A percentile compares a stretch with the other conserved stretches of the same genome.
Conservation (phyloP, 2,888 invertebrate species). For the Plusia festucae region DNA sequence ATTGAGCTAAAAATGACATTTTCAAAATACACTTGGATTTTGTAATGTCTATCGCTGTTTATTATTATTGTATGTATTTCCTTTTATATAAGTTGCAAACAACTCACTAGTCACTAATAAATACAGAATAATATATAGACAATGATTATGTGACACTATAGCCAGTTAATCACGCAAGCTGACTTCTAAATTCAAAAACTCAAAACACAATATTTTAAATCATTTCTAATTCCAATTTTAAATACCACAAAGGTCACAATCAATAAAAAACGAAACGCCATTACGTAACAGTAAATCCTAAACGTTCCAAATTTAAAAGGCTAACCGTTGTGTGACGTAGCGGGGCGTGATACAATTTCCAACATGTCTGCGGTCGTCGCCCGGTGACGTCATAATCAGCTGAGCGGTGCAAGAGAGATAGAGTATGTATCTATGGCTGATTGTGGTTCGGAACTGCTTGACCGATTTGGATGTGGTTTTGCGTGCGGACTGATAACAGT, state of each 20-base stretch:
- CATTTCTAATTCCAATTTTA: not conserved
- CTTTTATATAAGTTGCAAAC: too few species aligned
- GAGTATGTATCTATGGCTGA: constrained; percentile 41
- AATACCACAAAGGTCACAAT: not conserved
- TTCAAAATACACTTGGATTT: too few species aligned
- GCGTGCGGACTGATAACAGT: constrained; percentile 5
- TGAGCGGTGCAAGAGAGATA: constrained; percentile 61
- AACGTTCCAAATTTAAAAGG: constrained; percentile 59
- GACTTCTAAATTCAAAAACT: not conserved
- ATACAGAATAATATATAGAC: too few species aligned
- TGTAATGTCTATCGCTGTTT: too few species aligned
- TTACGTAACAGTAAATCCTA: constrained; percentile 48
- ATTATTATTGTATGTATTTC: too few species aligned
- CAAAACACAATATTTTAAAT: not conserved
- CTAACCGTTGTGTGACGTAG: constrained; percentile 73
- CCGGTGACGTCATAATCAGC: constrained; percentile 86
- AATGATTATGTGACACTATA: too few species aligned
- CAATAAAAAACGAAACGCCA: constrained; percentile 17
- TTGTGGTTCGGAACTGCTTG: constrained; percentile 29
- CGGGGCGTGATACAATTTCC: constrained; percentile 66
- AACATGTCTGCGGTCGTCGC: constrained; percentile 73
- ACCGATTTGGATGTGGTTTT: constrained; percentile 32
- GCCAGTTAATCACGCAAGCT: not conserved
- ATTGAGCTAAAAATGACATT: too few species aligned
- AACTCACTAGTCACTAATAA: too few species aligned